A percentile compares a stretch with the other conserved stretches of the same genome.
These are phyloP conservation scores for Pangasius macronema DNA, from an alignment of 2,797 vertebrate species.

Conservation along the genomic window DNA sequence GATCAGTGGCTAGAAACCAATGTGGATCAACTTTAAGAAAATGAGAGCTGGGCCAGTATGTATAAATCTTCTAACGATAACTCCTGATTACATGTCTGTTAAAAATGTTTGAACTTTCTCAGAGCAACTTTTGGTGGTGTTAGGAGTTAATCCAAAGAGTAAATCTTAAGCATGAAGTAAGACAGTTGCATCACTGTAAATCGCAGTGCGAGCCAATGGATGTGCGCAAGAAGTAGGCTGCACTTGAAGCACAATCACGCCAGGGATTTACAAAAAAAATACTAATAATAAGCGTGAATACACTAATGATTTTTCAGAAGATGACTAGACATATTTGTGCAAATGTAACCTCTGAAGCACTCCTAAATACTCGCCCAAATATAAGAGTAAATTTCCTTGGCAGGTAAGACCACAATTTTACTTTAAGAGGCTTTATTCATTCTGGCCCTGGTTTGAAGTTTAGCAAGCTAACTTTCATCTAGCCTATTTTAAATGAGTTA, in stretches of 20 bases:
- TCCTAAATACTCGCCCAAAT: neutral
- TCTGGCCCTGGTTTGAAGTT: neutral
- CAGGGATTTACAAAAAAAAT: neutral
- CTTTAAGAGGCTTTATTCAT: neutral
- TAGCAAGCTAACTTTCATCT: neutral
- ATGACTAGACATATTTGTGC: neutral
- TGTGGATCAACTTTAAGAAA: neutral
- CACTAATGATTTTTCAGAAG: neutral
- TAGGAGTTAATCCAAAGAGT: neutral
- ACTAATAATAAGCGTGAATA: neutral
- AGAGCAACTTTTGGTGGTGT: neutral
- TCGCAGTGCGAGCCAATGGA: neutral
- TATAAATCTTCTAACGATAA: neutral
- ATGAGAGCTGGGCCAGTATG: neutral
- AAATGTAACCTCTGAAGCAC: neutral
- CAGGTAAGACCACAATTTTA: neutral
- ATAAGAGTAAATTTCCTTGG: neutral
- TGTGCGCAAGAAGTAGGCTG: neutral
- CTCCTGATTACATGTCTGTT: neutral
- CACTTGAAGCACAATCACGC: neutral
- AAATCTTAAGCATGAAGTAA: neutral
- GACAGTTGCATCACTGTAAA: neutral
- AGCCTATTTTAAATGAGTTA: neutral
- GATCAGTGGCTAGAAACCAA: neutral
- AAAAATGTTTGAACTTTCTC: neutral